phyloP scores from a whole-genome alignment of 1,140 invertebrate genomes.

The Gonioctena quinquepunctata region DNA sequence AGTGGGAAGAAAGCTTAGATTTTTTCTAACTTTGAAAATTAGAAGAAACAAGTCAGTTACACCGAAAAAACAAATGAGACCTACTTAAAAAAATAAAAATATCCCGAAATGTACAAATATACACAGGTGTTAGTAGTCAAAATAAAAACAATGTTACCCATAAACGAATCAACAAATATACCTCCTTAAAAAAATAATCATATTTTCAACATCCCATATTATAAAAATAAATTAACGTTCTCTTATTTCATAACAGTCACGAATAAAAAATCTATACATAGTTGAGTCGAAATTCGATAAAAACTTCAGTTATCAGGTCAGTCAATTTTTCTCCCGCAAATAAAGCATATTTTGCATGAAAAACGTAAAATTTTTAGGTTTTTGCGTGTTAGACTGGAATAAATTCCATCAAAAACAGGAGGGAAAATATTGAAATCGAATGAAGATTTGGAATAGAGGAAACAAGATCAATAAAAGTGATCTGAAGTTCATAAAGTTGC shows the following conservation, averaged over 20 bases:
- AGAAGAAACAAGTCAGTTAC: not conserved
- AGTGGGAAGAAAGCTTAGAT: not conserved
- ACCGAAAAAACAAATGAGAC: not conserved
- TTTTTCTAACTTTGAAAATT: not conserved
- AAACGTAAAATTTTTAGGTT: too few species aligned
- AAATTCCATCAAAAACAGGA: too few species aligned
- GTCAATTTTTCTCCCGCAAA: too few species aligned
- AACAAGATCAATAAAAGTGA: too few species aligned
- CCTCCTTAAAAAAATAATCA: conserved; percentile 19
- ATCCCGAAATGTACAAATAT: conserved; percentile 12
- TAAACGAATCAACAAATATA: conserved; percentile 10
- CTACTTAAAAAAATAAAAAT: not conserved
- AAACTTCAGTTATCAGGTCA: too few species aligned
- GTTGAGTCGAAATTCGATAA: too few species aligned
- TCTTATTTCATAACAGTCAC: not conserved
- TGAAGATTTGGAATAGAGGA: too few species aligned
- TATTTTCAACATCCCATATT: conserved; percentile 23
- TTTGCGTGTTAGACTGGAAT: too few species aligned
- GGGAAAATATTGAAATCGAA: too few species aligned
- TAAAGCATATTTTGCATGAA: too few species aligned
- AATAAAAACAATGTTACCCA: not conserved
- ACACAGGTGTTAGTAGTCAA: conserved; percentile 5
- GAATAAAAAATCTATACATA: conserved; percentile 1
- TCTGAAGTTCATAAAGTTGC: too few species aligned
- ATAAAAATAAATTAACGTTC: conserved; percentile 17